These are phyloP conservation scores for Setophaga coronata DNA, from an alignment of 2,113 vertebrate genomes.

Conservation along the genomic window DNA sequence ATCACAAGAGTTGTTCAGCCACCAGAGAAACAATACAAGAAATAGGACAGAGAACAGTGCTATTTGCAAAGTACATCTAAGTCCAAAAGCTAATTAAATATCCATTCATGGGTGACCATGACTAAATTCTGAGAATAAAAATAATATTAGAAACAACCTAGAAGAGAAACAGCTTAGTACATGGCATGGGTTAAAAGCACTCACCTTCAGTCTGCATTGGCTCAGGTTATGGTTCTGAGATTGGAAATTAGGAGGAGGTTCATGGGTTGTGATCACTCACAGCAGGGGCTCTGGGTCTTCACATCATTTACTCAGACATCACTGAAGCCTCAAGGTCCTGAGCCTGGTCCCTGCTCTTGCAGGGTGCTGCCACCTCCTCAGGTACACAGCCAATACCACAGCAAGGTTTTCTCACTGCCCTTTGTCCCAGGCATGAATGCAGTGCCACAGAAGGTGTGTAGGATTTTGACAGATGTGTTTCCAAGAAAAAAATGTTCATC, in stretches of 20 bases:
- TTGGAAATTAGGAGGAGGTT: neutral
- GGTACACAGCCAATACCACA: neutral
- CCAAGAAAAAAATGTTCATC: neutral
- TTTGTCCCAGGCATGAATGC: neutral
- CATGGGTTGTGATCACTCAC: rapidly evolving
- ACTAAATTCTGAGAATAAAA: neutral
- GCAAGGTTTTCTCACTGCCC: neutral
- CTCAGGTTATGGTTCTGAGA: neutral
- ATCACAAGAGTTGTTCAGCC: neutral
- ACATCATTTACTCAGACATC: rapidly evolving
- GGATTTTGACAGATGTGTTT: neutral
- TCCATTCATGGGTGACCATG: neutral
- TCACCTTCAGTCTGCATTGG: neutral
- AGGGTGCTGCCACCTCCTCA: rapidly evolving
- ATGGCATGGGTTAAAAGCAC: neutral
- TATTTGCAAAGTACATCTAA: neutral
- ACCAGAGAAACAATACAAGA: neutral
- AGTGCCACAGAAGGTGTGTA: rapidly evolving
- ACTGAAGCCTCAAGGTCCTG: neutral
- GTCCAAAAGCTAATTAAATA: neutral
- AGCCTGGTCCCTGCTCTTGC: neutral
- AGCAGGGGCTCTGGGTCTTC: neutral
- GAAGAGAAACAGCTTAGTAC: neutral
- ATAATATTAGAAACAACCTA: neutral
- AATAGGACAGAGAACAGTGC: neutral